Base-by-base conservation (phyloP, 1,140 invertebrate species). In the Plodia interpunctella region DNA sequence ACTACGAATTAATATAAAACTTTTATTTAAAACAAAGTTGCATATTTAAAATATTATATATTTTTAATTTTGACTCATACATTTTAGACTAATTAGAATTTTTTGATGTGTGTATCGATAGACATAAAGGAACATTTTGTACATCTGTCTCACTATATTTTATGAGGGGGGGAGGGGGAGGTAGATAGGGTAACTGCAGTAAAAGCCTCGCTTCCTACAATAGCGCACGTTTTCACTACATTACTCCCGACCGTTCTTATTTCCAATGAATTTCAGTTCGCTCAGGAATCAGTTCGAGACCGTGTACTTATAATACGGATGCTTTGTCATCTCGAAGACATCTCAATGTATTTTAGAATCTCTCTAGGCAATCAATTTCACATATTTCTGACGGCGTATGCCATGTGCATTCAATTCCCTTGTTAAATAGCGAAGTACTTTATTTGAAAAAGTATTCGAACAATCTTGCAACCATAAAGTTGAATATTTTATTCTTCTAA, bases 161-260 rank as follows among this genome's bases (percentile, higher is more conserved):
- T 51, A 19, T 19, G 6, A 20, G 5, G 44, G 57, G 62, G 55
- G 5, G 44, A 54, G 62, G 55, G 17, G 44, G 15, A 17, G 54
- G n/a, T 58, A 28, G 49, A 50, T 51, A 38, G n/a, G 54, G 28
- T 20, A 57, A 66, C 64, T 65, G 60, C 63, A 65, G 66, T 77
- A 73, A 80, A 80, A 80, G 80, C 78, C 60, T 71, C 65, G 65
- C 63, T 58, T 76, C 66, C 62, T 54, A 79, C 70, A 77, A 79
- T 70, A 71, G 74, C 68, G 68, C 74, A 80, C 76, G 80, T 79
- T 80, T 74, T 75, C 78, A 74, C 71, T 79, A 76, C 78, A 76
- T 80, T 80, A 73, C 74, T 73, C 79, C 74, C 70, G 70, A 65
- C 69, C 65, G 60, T 70, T 78, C 74, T 78, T 74, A 80, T 79